Conservation (phyloP, 1,140 invertebrate species). For the Drosophila burlai region DNA sequence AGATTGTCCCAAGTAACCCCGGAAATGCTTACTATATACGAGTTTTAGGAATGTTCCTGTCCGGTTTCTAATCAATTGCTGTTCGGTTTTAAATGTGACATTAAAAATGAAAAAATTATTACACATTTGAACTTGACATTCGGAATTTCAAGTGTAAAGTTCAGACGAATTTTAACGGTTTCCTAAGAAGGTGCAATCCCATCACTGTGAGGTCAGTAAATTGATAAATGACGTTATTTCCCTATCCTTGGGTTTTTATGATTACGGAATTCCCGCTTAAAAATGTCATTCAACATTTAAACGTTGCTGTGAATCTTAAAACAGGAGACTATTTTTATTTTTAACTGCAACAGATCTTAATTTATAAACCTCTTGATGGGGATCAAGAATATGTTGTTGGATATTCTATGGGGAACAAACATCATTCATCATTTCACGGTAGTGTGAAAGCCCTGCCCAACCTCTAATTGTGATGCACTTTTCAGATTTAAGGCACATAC, state of each 20-base stretch:
- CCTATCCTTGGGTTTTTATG: not conserved
- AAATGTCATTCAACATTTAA: no score
- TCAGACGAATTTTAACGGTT: not conserved
- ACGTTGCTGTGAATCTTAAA: no score
- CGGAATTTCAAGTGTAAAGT: not conserved
- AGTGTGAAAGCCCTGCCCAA: not conserved
- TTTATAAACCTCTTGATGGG: no score
- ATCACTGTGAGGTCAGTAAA: not conserved
- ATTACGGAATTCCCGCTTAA: no score
- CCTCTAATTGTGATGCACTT: constrained; percentile 42
- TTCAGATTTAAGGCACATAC: constrained; percentile 38
- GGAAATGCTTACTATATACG: constrained; percentile 5
- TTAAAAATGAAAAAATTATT: not conserved
- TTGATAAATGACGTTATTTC: not conserved
- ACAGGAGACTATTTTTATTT: no score
- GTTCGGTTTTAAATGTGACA: not conserved
- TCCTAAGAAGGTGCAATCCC: not conserved
- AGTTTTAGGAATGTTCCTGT: not conserved
- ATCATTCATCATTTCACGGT: constrained; percentile 3
- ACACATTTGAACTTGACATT: constrained; percentile 8
- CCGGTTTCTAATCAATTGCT: not conserved
- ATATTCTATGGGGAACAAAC: not conserved
- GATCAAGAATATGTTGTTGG: not conserved
- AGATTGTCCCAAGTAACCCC: constrained; percentile 21
- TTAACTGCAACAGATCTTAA: no score